Conservation (phyloP, 1,140 invertebrate species). For the Euura saliciscinereae region DNA sequence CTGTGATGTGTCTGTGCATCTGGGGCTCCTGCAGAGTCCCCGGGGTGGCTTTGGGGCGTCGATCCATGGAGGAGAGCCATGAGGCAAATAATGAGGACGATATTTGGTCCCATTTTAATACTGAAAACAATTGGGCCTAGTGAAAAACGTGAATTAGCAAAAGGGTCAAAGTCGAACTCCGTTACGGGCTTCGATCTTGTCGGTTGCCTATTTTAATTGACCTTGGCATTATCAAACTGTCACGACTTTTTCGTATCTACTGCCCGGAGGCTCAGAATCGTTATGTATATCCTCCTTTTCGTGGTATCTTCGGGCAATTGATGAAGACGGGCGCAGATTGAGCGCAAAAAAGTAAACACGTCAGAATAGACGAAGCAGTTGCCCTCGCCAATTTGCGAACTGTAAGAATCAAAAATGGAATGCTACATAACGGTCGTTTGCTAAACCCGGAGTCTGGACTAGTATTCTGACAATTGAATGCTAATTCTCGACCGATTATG, state of each 20-base stretch:
- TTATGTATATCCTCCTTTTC: neutral
- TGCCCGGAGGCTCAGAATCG: neutral
- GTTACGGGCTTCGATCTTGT: neutral
- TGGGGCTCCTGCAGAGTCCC: neutral
- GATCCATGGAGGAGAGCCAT: neutral
- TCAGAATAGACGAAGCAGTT: neutral
- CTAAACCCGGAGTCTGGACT: neutral
- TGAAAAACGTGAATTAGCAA: neutral
- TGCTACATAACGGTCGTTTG: neutral
- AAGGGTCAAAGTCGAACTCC: neutral
- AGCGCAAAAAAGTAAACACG: neutral
- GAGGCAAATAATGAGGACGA: neutral
- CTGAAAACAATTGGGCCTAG: neutral
- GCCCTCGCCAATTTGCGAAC: neutral
- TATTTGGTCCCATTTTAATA: neutral
- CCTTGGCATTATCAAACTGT: no score
- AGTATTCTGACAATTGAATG: neutral
- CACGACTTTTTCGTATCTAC: no score
- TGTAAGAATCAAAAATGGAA: neutral
- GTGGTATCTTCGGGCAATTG: no score
- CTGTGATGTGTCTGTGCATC: slow-evolving; percentile 65
- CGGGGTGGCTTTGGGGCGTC: neutral
- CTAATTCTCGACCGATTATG: neutral
- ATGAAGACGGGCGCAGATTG: no score
- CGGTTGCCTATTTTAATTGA: no score